These are phyloP conservation scores for Pygocentrus nattereri DNA, from an alignment of 2,797 vertebrate genomes.

Conservation along the genomic window DNA sequence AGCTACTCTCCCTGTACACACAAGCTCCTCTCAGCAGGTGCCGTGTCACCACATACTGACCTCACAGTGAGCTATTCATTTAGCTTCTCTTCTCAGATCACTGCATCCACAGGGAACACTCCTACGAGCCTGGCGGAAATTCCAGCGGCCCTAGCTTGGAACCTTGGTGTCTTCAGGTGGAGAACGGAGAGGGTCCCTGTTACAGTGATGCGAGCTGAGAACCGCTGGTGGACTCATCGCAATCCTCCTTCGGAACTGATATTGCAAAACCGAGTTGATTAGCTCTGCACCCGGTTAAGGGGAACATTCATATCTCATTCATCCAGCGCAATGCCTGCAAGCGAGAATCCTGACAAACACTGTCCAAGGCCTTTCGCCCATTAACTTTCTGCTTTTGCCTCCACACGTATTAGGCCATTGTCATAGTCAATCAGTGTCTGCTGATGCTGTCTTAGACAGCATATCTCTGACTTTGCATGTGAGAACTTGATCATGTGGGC, in stretches of 20 bases:
- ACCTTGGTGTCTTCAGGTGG: constrained; percentile 30
- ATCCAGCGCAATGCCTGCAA: constrained; percentile 38
- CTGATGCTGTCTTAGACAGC: neutral
- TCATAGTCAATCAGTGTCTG: constrained; percentile 44
- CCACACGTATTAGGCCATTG: constrained; percentile 40
- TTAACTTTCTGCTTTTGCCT: constrained; percentile 41
- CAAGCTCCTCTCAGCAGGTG: constrained; percentile 31
- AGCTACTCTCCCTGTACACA: constrained; percentile 50
- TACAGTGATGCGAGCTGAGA: constrained; percentile 4
- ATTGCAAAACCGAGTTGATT: constrained; percentile 45
- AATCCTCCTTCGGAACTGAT: constrained; percentile 32
- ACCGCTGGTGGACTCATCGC: constrained; percentile 16
- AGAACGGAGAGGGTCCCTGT: neutral
- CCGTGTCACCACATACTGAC: constrained; percentile 43
- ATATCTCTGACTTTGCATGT: neutral
- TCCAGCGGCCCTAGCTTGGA: constrained; percentile 20
- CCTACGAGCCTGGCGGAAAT: constrained; percentile 4
- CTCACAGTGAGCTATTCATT: constrained; percentile 48
- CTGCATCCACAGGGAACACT: constrained; percentile 38
- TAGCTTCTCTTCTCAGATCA: constrained; percentile 48
- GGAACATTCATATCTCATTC: constrained; percentile 51
- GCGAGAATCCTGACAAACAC: constrained; percentile 23
- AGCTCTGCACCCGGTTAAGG: constrained; percentile 44
- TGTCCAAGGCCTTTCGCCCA: constrained; percentile 22
- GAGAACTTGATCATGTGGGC: neutral